phyloP scores from a whole-genome alignment of 1,140 invertebrate genomes.

The Galendromus occidentalis region DNA sequence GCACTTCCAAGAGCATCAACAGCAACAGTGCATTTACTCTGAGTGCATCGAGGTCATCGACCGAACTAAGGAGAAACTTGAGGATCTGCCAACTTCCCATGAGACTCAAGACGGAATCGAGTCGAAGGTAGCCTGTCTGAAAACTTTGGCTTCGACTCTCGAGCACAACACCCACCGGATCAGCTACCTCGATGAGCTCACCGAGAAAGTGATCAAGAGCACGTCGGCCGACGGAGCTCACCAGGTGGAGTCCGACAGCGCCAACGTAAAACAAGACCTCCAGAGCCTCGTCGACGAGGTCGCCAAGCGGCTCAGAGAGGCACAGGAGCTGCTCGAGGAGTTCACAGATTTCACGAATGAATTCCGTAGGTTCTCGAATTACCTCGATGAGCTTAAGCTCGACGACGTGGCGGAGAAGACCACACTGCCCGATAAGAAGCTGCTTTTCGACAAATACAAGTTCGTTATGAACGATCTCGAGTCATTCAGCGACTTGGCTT shows the following conservation, averaged over 20 bases:
- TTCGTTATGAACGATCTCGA: conserved; percentile 22
- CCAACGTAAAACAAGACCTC: conserved; percentile 64
- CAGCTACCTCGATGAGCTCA: conserved; percentile 59
- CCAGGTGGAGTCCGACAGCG: conserved; percentile 71
- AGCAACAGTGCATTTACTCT: conserved; percentile 52
- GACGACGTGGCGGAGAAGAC: conserved; percentile 38
- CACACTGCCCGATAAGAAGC: conserved; percentile 19
- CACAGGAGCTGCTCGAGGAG: conserved; percentile 44
- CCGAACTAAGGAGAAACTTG: conserved; percentile 52
- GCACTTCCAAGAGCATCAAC: conserved; percentile 50
- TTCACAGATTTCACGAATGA: conserved; percentile 62
- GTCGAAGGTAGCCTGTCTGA: conserved; percentile 57
- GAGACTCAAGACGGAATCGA: conserved; percentile 56
- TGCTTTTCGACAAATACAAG: conserved; percentile 16
- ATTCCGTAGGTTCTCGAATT: conserved; percentile 26
- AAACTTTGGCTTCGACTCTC: conserved; percentile 55
- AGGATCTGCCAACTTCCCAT: conserved; percentile 48
- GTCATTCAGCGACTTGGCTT: conserved; percentile 37
- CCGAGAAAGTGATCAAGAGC: conserved; percentile 75
- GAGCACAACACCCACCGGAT: conserved; percentile 79
- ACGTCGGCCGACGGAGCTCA: conserved; percentile 62
- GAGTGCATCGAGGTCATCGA: conserved; percentile 82
- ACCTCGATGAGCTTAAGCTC: conserved; percentile 68
- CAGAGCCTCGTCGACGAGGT: conserved; percentile 60
- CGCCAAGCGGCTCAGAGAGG: conserved; percentile 47